Conservation (phyloP, 2,888 invertebrate species). For the Eurytoma californica region DNA sequence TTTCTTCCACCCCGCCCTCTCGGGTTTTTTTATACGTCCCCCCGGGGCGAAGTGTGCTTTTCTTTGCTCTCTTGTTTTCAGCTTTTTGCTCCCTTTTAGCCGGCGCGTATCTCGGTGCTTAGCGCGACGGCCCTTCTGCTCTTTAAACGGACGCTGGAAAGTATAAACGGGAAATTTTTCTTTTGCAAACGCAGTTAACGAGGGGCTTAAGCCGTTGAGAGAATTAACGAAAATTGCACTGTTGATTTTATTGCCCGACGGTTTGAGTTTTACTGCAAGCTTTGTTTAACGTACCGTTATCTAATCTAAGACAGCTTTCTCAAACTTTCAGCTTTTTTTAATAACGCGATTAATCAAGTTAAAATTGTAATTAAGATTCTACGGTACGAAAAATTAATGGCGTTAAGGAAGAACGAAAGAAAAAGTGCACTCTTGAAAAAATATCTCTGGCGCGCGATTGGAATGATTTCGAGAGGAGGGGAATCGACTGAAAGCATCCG, state of each 20-base stretch:
- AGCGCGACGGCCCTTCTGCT: constrained; percentile 10
- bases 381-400: no score
- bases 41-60: not conserved
- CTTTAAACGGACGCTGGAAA: constrained; percentile 19
- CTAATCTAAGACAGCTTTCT: not conserved
- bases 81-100: constrained; percentile 4
- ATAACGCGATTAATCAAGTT: no score
- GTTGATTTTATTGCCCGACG: not conserved
- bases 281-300: not conserved
- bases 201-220: constrained; percentile 19
- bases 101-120: constrained; percentile 33
- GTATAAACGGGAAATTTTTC: constrained; percentile 11
- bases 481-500: not conserved
- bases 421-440: not conserved
- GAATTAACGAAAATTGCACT: constrained; percentile 21
- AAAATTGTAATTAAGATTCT: no score
- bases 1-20: constrained; percentile 6
- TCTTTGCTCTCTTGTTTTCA: constrained; percentile 5
- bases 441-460: not conserved
- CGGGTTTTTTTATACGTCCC: not conserved
- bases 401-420: not conserved
- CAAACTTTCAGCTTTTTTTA: no score
- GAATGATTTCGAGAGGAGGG: not conserved
- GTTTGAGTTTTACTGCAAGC: not conserved
- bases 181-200: not conserved